Percentiles rank a stretch among this genome's conserved stretches.
Conservation (phyloP, 2,113 vertebrate genomes). For the Hylia prasina region DNA sequence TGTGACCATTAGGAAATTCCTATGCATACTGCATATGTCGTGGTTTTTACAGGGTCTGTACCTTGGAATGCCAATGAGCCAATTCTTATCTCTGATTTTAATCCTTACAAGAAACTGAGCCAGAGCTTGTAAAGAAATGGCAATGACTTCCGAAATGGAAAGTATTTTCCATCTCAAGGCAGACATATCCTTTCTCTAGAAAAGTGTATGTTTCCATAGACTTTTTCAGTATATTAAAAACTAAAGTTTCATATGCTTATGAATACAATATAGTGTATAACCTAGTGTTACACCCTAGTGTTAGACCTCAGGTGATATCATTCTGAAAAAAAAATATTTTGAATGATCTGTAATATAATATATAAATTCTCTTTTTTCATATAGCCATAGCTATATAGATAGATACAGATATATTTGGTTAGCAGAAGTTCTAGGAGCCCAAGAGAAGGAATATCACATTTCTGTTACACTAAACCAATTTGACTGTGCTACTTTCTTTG, state of each 20-base stretch:
- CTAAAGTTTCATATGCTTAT: not conserved
- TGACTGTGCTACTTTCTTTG: not conserved
- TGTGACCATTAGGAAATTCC: not conserved
- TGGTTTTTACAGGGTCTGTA: not conserved
- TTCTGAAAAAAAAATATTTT: not conserved
- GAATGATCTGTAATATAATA: not conserved
- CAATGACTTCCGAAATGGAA: not conserved
- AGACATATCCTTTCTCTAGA: not conserved
- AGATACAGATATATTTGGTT: not conserved
- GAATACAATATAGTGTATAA: not conserved
- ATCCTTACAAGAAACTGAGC: not conserved
- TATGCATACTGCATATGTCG: fast-evolving
- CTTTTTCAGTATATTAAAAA: not conserved
- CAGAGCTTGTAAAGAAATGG: not conserved
- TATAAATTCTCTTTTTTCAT: not conserved
- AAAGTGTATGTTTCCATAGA: not conserved
- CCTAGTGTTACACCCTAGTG: not conserved
- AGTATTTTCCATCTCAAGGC: not conserved
- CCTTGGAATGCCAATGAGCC: not conserved
- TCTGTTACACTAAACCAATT: not conserved
- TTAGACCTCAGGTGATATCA: not conserved
- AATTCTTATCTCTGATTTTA: not conserved
- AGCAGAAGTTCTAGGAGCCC: not conserved
- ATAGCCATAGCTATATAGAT: not conserved
- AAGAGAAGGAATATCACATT: not conserved